Conservation (phyloP, 2,797 vertebrate genomes). For the Eptatretus atami region DNA sequence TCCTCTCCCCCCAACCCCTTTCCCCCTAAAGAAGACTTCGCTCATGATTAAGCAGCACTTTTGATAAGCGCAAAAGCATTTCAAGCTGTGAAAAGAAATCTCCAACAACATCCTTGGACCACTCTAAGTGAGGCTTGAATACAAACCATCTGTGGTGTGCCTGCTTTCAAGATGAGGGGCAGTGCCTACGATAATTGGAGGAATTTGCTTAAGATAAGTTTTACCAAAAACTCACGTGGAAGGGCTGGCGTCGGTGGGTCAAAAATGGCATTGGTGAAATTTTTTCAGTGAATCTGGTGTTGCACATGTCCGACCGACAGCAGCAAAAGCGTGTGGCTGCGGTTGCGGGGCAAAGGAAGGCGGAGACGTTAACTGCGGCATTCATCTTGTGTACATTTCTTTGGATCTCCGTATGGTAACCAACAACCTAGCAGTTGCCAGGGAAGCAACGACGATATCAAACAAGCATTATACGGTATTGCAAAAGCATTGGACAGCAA, state of each 20-base stretch:
- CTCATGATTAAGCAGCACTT: no score
- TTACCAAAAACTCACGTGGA: neutral
- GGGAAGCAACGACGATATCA: neutral
- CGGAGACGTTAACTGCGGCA: slow-evolving; percentile 55
- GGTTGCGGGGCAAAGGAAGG: slow-evolving; percentile 52
- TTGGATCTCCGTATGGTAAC: slow-evolving; percentile 44
- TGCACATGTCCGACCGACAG: slow-evolving; percentile 74
- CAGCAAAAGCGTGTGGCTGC: slow-evolving; percentile 76
- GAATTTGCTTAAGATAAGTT: no score
- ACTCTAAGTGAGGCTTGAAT: no score
- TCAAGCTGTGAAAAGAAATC: no score
- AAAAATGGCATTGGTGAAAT: slow-evolving; percentile 27
- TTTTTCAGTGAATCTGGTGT: slow-evolving; percentile 86
- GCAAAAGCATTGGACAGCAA: neutral
- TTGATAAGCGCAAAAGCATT: no score
- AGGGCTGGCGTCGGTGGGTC: slow-evolving; percentile 25
- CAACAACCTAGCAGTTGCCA: slow-evolving; percentile 29
- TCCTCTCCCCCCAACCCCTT: no score
- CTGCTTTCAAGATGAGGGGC: no score
- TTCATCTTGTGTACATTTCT: slow-evolving; percentile 37
- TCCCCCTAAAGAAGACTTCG: no score
- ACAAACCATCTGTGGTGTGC: no score
- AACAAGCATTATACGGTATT: neutral
- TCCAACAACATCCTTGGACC: no score
- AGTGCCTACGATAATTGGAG: no score